Percentiles rank a stretch among this genome's conserved stretches.
These are phyloP conservation scores for Volucella zonaria DNA, from an alignment of 2,888 invertebrate species.

Conservation along the genomic window DNA sequence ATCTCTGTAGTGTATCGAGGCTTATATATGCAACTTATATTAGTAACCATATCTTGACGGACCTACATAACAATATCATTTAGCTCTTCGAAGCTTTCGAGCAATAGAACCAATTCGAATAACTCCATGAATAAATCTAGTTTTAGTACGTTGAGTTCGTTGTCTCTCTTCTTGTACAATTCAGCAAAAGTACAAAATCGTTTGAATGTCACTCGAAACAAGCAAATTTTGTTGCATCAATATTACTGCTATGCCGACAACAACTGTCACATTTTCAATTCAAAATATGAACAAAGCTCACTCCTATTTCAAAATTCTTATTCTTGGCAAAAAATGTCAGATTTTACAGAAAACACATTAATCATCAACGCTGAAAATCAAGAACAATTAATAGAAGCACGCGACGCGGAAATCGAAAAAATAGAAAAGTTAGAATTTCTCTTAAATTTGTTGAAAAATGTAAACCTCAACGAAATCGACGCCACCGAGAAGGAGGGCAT, in stretches of 20 bases:
- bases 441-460: slow-evolving; percentile 75
- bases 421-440: slow-evolving; percentile 78
- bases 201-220: not conserved
- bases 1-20: no score
- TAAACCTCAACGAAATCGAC: slow-evolving; percentile 54
- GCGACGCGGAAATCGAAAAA: slow-evolving; percentile 76
- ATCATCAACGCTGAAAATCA: slow-evolving; percentile 76
- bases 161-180: no score
- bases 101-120: no score
- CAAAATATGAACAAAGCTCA: slow-evolving; percentile 36
- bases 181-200: not conserved
- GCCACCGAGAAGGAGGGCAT: slow-evolving; percentile 70
- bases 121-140: no score
- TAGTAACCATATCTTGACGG: no score
- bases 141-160: no score
- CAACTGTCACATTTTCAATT: slow-evolving; percentile 48
- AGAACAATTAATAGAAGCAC: slow-evolving; percentile 76
- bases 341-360: slow-evolving; percentile 75
- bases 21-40: no score
- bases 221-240: not conserved
- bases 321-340: slow-evolving; percentile 46
- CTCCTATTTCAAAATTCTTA: not conserved
- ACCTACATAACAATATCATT: no score
- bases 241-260: slow-evolving; percentile 20
- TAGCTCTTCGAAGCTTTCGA: no score